phyloP scores from a whole-genome alignment of 2,113 vertebrate species.

The Nothocercus julius region DNA sequence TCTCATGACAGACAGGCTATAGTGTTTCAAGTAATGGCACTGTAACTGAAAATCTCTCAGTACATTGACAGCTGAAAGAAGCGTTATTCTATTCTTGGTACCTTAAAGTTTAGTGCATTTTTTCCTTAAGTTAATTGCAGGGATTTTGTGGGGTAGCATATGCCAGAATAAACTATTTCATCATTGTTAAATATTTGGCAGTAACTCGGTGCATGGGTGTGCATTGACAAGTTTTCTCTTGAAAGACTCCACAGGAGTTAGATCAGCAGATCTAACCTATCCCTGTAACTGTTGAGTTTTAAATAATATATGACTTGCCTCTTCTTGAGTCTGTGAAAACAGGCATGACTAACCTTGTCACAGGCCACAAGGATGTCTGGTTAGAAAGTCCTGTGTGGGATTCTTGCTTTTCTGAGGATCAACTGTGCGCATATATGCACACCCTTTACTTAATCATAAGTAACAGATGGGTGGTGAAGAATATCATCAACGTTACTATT shows the following conservation, averaged over 20 bases:
- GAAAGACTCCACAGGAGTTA: conserved; percentile 16
- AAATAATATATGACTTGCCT: not conserved
- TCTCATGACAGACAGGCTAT: not conserved
- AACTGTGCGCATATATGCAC: not conserved
- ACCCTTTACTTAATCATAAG: not conserved
- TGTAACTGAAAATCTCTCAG: not conserved
- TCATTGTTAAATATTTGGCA: conserved; percentile 6
- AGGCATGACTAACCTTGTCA: not conserved
- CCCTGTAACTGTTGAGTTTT: not conserved
- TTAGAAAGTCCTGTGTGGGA: not conserved
- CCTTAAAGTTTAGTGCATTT: conserved; percentile 1
- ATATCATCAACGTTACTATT: not conserved
- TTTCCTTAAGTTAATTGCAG: conserved; percentile 21
- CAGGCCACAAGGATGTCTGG: not conserved
- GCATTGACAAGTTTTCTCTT: conserved; percentile 58
- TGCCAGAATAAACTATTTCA: conserved; percentile 39
- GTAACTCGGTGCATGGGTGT: conserved; percentile 23
- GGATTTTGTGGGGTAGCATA: not conserved
- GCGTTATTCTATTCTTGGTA: not conserved
- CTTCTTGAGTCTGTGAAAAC: not conserved
- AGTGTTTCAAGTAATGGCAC: not conserved
- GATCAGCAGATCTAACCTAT: conserved; percentile 12
- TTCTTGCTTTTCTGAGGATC: not conserved
- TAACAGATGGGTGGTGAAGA: not conserved
- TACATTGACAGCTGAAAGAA: not conserved